Evolutionary conservation across 1,140 invertebrate species (phyloP), one percentile per base, ranked within the genome.

Genomic region (Steinernema feltiae): DNA sequence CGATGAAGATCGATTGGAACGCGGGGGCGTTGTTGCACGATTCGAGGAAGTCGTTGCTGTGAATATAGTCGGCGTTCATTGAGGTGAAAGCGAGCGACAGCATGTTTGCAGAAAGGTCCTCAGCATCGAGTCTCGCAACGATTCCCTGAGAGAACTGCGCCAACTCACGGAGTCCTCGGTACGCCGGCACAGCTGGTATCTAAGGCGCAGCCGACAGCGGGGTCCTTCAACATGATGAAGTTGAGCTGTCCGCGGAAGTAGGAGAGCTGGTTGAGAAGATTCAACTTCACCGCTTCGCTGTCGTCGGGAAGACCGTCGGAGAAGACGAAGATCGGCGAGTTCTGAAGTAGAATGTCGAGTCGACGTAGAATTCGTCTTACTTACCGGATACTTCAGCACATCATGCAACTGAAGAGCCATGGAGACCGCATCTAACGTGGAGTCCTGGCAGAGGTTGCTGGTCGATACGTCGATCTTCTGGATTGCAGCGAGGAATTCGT

Each of bases 261-360:
- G 12, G 53, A 63, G 3, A 63, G 53, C 53, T 63, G 53, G 53
- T 63, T 63, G 12, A 63, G 24, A 27, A 63, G 53, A 21, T 63
- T 63, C 53, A 27, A 7, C 53, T 63, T 27, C n/a, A 74, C 72
- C 7, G 71, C 30, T 24, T 41, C 35, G n/a, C 41, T 70, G 48
- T 78, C 77, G 71, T 78, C 75, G 1, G 70, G 30, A 0, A 71
- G 41, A 17, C 73, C 77, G 46, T 78, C 77, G 17, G 77, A 77
- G 46, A 78, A 78, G 7, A 78, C 74, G 46, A 77, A 78, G 12
- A 78, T 30, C 15, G 77, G 77, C 18, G 77, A 78, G 70, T 63
- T 3, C 53, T 63, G 24, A 63, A 63, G 3, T 15, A 7, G 7
- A 63, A 27, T 63, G 12, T 15, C 15, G 53, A 27, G 7, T 27